phyloP scores from a whole-genome alignment of 2,888 invertebrate genomes.

The Dicycla oo region DNA sequence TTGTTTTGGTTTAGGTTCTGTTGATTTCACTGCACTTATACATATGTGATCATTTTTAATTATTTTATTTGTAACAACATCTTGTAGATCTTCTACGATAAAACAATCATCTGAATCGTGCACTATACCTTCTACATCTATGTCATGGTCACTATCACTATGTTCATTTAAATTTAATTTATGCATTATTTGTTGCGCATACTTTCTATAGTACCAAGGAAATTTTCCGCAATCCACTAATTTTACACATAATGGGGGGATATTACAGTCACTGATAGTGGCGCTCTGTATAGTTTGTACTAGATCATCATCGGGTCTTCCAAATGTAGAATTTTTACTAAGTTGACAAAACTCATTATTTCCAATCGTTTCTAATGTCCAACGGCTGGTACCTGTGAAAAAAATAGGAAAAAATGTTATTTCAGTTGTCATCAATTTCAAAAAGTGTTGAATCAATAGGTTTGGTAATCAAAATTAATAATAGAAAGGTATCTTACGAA shows the following conservation, averaged over 20 bases:
- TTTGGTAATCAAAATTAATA: background rate
- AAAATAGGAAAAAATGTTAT: background rate
- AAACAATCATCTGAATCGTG: conserved; percentile 57
- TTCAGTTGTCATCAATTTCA: background rate
- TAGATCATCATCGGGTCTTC: conserved; percentile 3
- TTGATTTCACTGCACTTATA: conserved; percentile 4
- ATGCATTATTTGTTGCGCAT: conserved; percentile 51
- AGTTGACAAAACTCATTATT: background rate
- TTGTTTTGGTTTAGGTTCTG: conserved; percentile 10
- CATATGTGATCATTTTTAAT: background rate
- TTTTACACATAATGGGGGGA: conserved; percentile 42
- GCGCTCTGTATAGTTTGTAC: background rate
- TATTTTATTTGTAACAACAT: background rate
- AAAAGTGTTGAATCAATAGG: background rate
- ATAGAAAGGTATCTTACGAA: background rate
- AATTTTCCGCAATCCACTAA: conserved; percentile 61
- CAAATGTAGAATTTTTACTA: background rate
- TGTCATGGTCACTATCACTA: conserved; percentile 45
- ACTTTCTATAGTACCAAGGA: conserved; percentile 64
- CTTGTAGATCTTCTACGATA: conserved; percentile 52
- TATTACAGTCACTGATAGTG: conserved; percentile 21
- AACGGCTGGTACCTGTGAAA: conserved; percentile 19
- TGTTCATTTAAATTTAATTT: conserved; percentile 20
- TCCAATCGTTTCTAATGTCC: conserved; percentile 24
- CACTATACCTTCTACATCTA: conserved; percentile 37